Evolutionary conservation across 2,888 invertebrate species (phyloP).

Genomic region (Lasioglossum vierecki): DNA sequence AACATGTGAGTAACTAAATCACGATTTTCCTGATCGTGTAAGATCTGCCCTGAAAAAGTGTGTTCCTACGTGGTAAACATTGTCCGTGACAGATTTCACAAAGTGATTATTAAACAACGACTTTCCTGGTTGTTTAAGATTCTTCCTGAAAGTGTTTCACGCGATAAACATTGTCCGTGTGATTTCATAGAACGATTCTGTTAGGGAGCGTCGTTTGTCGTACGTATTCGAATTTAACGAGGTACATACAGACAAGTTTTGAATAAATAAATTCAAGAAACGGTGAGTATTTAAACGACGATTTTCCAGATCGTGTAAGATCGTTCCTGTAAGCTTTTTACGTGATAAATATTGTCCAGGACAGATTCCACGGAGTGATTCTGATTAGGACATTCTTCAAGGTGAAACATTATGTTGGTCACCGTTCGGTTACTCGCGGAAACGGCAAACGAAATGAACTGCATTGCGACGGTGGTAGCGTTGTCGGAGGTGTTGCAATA

Average conservation of each 20-base stretch:
- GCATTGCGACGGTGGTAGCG: conserved; percentile 46
- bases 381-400: not conserved
- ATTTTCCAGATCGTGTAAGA: not conserved
- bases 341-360: not conserved
- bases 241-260: conserved; percentile 20
- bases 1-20: too few relatives aligned
- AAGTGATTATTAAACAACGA: too few relatives aligned
- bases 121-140: too few relatives aligned
- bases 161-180: too few relatives aligned
- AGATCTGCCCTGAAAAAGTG: too few relatives aligned
- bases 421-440: not conserved
- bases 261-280: conserved; percentile 23
- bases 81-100: too few relatives aligned
- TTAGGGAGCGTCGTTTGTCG: not conserved
- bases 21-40: too few relatives aligned
- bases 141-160: too few relatives aligned
- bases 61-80: too few relatives aligned
- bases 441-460: conserved; percentile 35
- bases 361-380: not conserved
- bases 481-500: not conserved
- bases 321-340: not conserved
- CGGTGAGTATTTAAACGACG: conserved; percentile 26
- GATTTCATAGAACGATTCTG: too few relatives aligned
- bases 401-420: not conserved
- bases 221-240: not conserved